Conservation (phyloP, 2,113 vertebrate species). For the Macquaria australasica region DNA sequence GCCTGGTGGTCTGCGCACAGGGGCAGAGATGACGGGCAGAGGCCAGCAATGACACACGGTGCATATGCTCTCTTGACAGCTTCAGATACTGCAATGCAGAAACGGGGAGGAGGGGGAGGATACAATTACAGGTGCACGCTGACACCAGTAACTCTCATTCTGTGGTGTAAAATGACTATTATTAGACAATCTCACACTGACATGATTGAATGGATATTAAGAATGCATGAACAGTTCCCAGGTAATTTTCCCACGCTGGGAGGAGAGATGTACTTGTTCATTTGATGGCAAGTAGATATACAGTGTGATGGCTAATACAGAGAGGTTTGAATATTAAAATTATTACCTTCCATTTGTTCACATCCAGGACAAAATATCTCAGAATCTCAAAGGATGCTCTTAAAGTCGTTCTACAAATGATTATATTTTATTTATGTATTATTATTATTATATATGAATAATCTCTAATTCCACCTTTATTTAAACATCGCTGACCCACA, state of each 20-base stretch:
- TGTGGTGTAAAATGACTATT: constrained; percentile 50
- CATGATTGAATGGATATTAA: constrained; percentile 40
- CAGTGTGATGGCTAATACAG: not conserved
- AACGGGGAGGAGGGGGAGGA: not conserved
- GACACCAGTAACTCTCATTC: constrained; percentile 43
- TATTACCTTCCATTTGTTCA: not conserved
- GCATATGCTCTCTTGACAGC: constrained; percentile 53
- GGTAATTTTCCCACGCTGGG: constrained; percentile 17
- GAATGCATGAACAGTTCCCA: constrained; percentile 26
- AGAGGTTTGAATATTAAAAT: not conserved
- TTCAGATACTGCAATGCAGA: constrained; percentile 65
- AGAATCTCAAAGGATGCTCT: not conserved
- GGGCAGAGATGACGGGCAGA: constrained; percentile 53
- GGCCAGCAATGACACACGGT: constrained; percentile 27
- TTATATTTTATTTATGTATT: not conserved
- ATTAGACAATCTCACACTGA: constrained; percentile 48
- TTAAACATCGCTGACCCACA: not conserved
- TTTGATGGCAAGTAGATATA: not conserved
- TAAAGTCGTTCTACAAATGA: not conserved
- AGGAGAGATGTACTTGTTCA: constrained; percentile 1
- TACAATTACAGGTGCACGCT: constrained; percentile 59
- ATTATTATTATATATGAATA: not conserved
- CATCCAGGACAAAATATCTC: not conserved
- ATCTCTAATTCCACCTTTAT: not conserved
- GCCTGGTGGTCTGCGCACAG: constrained; percentile 42